These are phyloP conservation scores for Cantharis rustica DNA, from an alignment of 2,888 invertebrate species.

Conservation along the genomic window DNA sequence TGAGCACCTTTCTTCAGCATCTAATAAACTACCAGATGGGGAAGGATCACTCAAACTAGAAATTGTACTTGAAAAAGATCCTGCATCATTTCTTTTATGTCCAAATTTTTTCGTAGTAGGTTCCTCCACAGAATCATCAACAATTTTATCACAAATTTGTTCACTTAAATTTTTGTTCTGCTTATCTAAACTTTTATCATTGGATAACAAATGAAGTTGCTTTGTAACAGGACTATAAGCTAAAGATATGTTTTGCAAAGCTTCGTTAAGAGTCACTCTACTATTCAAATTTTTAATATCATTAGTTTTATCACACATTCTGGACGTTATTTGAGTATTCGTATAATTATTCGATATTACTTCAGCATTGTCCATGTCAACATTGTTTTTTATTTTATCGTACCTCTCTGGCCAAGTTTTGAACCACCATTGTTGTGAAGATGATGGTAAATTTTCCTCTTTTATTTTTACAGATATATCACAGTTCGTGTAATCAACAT, in stretches of 20 bases:
- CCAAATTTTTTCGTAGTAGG: constrained; percentile 41
- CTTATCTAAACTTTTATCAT: constrained; percentile 33
- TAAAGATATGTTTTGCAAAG: constrained; percentile 73
- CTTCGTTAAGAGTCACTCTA: constrained; percentile 66
- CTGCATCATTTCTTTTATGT: constrained; percentile 63
- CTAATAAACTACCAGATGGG: constrained; percentile 61
- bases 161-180: constrained; percentile 10
- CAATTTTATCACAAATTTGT: constrained; percentile 14
- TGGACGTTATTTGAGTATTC: constrained; percentile 30
- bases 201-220: constrained; percentile 66
- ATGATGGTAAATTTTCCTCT: constrained; percentile 37
- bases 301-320: constrained; percentile 38
- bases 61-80: constrained; percentile 71
- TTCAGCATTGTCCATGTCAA: constrained; percentile 6
- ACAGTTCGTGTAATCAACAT: constrained; percentile 39
- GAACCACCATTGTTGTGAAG: constrained; percentile 53
- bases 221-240: constrained; percentile 77
- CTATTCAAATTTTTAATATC: constrained; percentile 53
- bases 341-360: constrained; percentile 9
- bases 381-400: constrained; percentile 50
- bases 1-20: constrained; percentile 49
- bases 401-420: constrained; percentile 60
- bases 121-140: constrained; percentile 18
- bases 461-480: constrained; percentile 43
- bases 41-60: constrained; percentile 75